These are phyloP conservation scores for Lutraria rhynchaena DNA, from an alignment of 1,140 invertebrate species.

Conservation along the genomic window DNA sequence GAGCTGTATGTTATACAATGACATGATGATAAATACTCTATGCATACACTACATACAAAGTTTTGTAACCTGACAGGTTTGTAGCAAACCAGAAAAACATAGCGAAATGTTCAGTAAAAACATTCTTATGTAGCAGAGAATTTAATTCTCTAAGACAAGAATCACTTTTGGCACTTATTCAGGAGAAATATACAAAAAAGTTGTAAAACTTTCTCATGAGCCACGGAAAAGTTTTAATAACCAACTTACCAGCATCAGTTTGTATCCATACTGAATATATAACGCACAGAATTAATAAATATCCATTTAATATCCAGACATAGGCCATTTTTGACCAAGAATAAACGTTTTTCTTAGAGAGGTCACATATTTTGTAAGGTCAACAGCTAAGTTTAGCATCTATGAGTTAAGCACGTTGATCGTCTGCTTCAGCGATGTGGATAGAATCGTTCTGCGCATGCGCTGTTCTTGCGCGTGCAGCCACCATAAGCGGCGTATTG, in stretches of 20 bases:
- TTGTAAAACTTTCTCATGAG: slow-evolving; percentile 25
- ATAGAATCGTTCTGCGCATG: slow-evolving; percentile 22
- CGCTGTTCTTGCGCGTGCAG: slow-evolving; percentile 6
- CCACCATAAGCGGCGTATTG: slow-evolving; percentile 31
- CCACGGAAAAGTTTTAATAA: slow-evolving; percentile 3
- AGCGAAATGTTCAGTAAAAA: no score
- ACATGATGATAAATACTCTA: no score
- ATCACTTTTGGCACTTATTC: no score
- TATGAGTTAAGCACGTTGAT: slow-evolving; percentile 30
- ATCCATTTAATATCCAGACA: slow-evolving; percentile 24
- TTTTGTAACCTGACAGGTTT: no score
- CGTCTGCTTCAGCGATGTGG: slow-evolving; percentile 10
- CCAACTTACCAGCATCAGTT: slow-evolving; percentile 8
- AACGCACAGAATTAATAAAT: slow-evolving; percentile 17
- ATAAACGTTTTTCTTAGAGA: slow-evolving; percentile 3
- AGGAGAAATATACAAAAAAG: no score
- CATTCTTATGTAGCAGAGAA: no score
- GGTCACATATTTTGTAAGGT: slow-evolving; percentile 46
- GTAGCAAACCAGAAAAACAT: no score
- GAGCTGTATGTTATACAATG: no score
- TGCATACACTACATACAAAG: no score
- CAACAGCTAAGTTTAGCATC: slow-evolving; percentile 16
- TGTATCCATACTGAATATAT: neutral
- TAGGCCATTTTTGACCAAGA: slow-evolving; percentile 45
- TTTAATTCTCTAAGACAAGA: no score